A percentile compares a stretch with the other conserved stretches of the same genome.
phyloP scores from a whole-genome alignment of 2,888 invertebrate species.

The Ellobium chinense region DNA sequence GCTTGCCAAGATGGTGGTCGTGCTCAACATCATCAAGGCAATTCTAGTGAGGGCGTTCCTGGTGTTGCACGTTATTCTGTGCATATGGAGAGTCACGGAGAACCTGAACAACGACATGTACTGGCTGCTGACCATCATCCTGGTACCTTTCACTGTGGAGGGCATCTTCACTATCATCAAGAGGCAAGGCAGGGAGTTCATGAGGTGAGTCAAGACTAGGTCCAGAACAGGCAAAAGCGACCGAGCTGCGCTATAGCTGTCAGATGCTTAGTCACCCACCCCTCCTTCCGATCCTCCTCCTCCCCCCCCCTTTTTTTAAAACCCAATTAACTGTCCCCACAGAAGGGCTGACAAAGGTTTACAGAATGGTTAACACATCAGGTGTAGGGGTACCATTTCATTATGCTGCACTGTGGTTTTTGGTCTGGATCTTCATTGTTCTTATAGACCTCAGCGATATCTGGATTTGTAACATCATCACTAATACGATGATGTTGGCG shows the following conservation, averaged over 20 bases:
- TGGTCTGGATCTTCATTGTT: no score
- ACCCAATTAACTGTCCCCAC: no score
- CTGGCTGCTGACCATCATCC: background rate
- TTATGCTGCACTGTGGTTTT: no score
- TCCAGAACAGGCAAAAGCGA: no score
- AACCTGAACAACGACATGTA: background rate
- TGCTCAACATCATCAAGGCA: background rate
- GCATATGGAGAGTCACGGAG: constrained; percentile 5
- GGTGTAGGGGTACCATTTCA: no score
- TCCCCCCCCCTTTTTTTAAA: background rate
- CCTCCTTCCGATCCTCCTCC: background rate
- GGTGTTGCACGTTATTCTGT: background rate
- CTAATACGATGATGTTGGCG: no score
- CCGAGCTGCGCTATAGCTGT: background rate
- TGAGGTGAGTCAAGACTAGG: background rate
- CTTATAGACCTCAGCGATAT: no score
- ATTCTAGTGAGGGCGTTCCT: background rate
- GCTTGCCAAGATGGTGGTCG: background rate
- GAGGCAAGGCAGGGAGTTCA: constrained; percentile 1
- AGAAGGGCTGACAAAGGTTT: no score
- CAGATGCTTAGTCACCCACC: background rate
- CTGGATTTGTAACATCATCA: no score
- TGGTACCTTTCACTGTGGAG: background rate
- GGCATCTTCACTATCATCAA: background rate
- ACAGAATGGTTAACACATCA: no score